Conservation (phyloP, 2,888 invertebrate genomes). For the Leucophenga maculata region DNA sequence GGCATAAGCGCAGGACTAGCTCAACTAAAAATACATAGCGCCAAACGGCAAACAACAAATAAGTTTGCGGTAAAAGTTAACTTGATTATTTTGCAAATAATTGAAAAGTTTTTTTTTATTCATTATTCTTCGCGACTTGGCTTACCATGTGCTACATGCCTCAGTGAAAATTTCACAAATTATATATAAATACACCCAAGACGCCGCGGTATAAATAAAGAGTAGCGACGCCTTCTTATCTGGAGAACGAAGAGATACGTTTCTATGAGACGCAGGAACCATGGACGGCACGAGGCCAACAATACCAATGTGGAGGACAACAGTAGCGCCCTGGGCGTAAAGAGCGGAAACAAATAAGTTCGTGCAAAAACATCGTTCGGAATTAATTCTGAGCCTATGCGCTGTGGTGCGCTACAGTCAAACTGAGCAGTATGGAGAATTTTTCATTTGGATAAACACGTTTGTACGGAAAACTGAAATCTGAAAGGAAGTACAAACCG, state of each 20-base stretch:
- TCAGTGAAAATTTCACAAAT: constrained; percentile 53
- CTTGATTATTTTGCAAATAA: constrained; percentile 65
- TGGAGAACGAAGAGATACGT: constrained; percentile 46
- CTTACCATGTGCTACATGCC: background rate
- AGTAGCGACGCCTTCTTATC: constrained; percentile 32
- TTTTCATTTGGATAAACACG: no score
- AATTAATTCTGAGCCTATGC: constrained; percentile 9
- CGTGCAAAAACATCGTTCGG: constrained; percentile 43
- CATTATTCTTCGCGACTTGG: background rate
- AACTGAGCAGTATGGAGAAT: background rate
- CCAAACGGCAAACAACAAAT: background rate
- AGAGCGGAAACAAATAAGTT: constrained; percentile 36
- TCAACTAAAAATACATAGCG: constrained; percentile 9
- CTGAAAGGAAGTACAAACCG: no score
- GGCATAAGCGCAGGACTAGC: background rate
- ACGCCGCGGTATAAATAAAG: constrained; percentile 30
- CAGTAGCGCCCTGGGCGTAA: constrained; percentile 28
- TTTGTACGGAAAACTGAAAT: no score
- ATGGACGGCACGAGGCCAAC: constrained; percentile 19
- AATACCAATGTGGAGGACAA: constrained; percentile 16
- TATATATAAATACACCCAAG: constrained; percentile 41
- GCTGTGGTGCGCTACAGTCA: background rate
- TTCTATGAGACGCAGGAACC: constrained; percentile 16
- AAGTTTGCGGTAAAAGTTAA: constrained; percentile 55
- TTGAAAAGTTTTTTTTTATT: constrained; percentile 52